Conservation (phyloP, 2,113 vertebrate genomes). For the Lates calcarifer region DNA sequence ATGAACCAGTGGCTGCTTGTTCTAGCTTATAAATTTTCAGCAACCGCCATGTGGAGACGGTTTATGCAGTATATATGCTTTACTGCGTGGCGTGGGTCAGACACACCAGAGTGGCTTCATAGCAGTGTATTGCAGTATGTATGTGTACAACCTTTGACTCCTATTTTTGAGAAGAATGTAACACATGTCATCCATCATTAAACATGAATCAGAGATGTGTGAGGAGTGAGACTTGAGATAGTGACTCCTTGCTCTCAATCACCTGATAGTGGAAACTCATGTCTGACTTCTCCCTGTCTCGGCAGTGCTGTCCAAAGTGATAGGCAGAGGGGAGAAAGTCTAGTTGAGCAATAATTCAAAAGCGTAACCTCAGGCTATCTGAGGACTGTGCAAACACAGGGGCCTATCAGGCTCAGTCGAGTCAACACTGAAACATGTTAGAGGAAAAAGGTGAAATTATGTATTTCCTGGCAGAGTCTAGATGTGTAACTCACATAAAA, state of each 20-base stretch:
- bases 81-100: background rate
- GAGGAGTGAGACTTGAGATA: slow-evolving; percentile 6
- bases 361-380: slow-evolving; percentile 52
- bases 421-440: slow-evolving; percentile 52
- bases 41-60: background rate
- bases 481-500: slow-evolving; percentile 32
- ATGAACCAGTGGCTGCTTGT: slow-evolving; percentile 14
- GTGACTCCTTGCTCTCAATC: slow-evolving; percentile 29
- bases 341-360: slow-evolving; percentile 63
- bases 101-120: background rate
- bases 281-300: slow-evolving; percentile 31
- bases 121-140: background rate
- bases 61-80: slow-evolving; percentile 13
- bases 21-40: slow-evolving; percentile 31
- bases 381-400: slow-evolving; percentile 62
- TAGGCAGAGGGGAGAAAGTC: slow-evolving; percentile 21
- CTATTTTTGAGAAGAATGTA: slow-evolving; percentile 7
- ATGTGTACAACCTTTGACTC: slow-evolving; percentile 23
- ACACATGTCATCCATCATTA: slow-evolving; percentile 36
- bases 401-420: slow-evolving; percentile 43
- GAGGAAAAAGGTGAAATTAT: slow-evolving; percentile 63
- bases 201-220: slow-evolving; percentile 45
- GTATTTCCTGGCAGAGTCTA: slow-evolving; percentile 42
- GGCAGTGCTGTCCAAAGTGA: slow-evolving; percentile 44
- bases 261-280: slow-evolving; percentile 43